phyloP scores from a whole-genome alignment of 2,888 invertebrate species.

The Byasa hedistus region DNA sequence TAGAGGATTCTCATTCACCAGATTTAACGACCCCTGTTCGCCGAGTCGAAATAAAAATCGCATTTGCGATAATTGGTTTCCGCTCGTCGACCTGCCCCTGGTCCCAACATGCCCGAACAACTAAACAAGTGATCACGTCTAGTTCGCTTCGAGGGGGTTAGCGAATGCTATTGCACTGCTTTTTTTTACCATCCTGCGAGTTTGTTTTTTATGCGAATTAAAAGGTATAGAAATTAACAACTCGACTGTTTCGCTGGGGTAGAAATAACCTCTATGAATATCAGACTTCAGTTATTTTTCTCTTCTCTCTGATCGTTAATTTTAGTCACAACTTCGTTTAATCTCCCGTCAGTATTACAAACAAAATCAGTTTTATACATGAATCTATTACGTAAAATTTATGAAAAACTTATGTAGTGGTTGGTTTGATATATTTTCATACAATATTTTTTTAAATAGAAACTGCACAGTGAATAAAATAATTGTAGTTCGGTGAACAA shows the following conservation, averaged over 20 bases:
- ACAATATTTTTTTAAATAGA: no score
- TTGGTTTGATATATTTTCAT: no score
- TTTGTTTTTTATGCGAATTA: constrained; percentile 11
- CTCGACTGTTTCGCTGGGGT: constrained; percentile 1
- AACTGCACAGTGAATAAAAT: no score
- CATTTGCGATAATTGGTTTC: constrained; percentile 66
- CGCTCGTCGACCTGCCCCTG: constrained; percentile 36
- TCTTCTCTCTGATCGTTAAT: no score
- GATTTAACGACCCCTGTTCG: constrained; percentile 49
- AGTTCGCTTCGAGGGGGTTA: constrained; percentile 1
- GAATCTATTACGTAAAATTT: no score
- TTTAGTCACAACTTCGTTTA: no score
- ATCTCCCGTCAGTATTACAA: no score
- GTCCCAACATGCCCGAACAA: constrained; percentile 31
- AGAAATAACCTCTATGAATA: not conserved
- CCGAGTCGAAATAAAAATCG: constrained; percentile 61
- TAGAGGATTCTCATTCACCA: constrained; percentile 34
- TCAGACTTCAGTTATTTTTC: not conserved
- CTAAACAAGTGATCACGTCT: constrained; percentile 25
- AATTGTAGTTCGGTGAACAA: no score
- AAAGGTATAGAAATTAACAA: constrained; percentile 9
- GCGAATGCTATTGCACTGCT: not conserved
- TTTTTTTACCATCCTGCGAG: not conserved
- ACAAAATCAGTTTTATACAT: no score
- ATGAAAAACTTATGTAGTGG: no score